Conservation (phyloP, 2,888 invertebrate genomes). For the Metacarcinus magister region DNA sequence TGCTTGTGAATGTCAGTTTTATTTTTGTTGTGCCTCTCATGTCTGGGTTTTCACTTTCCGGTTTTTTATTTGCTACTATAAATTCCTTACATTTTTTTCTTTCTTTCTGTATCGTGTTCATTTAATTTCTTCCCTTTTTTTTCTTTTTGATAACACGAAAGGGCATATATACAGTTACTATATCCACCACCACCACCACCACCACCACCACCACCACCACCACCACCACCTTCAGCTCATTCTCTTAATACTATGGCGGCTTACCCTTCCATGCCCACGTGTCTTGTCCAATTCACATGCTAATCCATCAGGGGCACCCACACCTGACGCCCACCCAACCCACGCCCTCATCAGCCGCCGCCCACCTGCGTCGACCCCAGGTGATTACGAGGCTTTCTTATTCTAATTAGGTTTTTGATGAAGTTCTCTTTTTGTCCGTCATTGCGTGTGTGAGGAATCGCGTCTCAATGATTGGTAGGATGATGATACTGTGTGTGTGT, state of each 20-base stretch:
- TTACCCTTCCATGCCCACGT: slow-evolving; percentile 19
- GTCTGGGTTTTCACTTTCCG: not conserved
- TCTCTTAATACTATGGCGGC: not conserved
- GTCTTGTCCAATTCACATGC: slow-evolving; percentile 27
- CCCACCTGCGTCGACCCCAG: not conserved
- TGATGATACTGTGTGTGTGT: not conserved
- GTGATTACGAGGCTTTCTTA: not conserved
- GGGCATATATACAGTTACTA: not conserved
- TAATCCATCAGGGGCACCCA: slow-evolving; percentile 7
- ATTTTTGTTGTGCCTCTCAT: not conserved
- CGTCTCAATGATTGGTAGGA: slow-evolving; percentile 1
- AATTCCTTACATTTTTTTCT: not conserved
- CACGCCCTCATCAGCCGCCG: not conserved
- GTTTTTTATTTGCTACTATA: not conserved
- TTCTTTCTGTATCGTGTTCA: not conserved
- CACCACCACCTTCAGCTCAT: not conserved
- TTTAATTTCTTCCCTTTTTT: not conserved
- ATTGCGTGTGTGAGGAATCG: not conserved
- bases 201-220: not conserved
- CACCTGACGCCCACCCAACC: not conserved
- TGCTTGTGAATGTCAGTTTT: not conserved
- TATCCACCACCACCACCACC: not conserved
- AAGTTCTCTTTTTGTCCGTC: slow-evolving; percentile 27
- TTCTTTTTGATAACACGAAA: not conserved
- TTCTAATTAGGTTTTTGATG: slow-evolving; percentile 3